Conservation (phyloP, 2,113 vertebrate species). For the Cercopithecus mona region DNA sequence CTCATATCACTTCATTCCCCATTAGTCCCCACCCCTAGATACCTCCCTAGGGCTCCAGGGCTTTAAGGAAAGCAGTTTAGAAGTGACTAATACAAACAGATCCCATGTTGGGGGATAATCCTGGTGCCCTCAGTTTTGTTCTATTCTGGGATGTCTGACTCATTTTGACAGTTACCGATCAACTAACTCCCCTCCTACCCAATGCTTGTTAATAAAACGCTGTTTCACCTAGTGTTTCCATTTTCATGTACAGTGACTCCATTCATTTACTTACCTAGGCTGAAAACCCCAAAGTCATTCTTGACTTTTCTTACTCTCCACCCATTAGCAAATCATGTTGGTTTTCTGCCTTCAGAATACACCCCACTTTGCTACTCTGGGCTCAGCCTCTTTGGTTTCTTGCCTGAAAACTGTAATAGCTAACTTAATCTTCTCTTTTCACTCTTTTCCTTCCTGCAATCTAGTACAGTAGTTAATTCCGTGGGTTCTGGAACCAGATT, state of each 20-base stretch:
- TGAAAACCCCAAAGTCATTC: background rate
- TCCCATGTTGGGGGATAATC: background rate
- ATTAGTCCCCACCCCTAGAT: fast-evolving
- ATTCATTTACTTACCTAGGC: background rate
- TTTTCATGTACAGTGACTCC: background rate
- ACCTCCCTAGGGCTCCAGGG: background rate
- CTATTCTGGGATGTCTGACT: background rate
- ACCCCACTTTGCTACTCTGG: background rate
- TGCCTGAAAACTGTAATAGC: background rate
- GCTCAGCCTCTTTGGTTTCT: background rate
- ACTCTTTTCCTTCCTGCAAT: no score
- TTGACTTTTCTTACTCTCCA: background rate
- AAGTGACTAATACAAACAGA: background rate
- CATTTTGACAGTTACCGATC: background rate
- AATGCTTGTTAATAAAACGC: background rate
- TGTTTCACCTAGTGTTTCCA: background rate
- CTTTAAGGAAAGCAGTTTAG: background rate
- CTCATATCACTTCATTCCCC: background rate
- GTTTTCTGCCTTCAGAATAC: background rate
- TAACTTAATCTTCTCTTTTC: background rate
- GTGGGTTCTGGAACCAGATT: background rate
- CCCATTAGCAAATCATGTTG: background rate
- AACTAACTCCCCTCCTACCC: background rate
- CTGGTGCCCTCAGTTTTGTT: background rate
- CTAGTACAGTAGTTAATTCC: background rate